Evolutionary conservation across 30 jellyfish, hydroid and myxozoan species (phyloP).

Genomic region (Calvadosia cruxmelitensis): DNA sequence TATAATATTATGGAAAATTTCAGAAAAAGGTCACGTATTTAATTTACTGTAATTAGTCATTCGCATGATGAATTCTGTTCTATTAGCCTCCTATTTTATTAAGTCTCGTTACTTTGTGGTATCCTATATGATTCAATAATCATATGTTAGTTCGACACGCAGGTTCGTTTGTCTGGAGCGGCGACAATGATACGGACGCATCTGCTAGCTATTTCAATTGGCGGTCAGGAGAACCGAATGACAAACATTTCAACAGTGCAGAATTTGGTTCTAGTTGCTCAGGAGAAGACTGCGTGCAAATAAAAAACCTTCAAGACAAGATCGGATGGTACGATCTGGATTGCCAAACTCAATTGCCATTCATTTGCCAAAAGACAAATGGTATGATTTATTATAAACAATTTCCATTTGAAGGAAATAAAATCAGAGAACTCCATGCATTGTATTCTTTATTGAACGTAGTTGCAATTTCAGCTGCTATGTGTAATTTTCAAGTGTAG

Average conservation of each 20-base stretch:
- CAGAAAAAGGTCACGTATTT: too few relatives aligned
- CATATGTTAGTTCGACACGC: too few relatives aligned
- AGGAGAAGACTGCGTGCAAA: slow-evolving; percentile 93
- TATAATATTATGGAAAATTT: too few relatives aligned
- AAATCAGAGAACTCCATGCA: neutral
- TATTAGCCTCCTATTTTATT: too few relatives aligned
- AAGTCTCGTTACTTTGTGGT: too few relatives aligned
- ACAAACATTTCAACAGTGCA: slow-evolving; percentile 20
- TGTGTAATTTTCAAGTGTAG: neutral
- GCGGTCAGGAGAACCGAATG: slow-evolving; percentile 80
- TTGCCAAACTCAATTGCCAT: slow-evolving; percentile 48
- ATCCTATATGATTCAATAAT: too few relatives aligned
- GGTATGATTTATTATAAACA: slow-evolving; percentile 22
- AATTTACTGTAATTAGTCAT: too few relatives aligned
- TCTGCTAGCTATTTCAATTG: slow-evolving; percentile 40
- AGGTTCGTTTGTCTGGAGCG: too few relatives aligned
- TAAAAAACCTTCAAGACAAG: slow-evolving; percentile 40
- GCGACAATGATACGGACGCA: too few relatives aligned
- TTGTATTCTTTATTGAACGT: neutral
- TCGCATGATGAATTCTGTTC: too few relatives aligned
- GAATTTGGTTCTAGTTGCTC: slow-evolving; percentile 24
- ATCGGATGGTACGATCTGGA: slow-evolving; percentile 65
- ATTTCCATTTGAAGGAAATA: neutral
- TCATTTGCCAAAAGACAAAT: slow-evolving; percentile 65
- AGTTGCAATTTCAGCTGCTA: neutral